Percentiles rank a stretch among this genome's conserved stretches.
Conservation (phyloP, 92 coral and sea anemone genomes). For the Epizoanthus stellaris region DNA sequence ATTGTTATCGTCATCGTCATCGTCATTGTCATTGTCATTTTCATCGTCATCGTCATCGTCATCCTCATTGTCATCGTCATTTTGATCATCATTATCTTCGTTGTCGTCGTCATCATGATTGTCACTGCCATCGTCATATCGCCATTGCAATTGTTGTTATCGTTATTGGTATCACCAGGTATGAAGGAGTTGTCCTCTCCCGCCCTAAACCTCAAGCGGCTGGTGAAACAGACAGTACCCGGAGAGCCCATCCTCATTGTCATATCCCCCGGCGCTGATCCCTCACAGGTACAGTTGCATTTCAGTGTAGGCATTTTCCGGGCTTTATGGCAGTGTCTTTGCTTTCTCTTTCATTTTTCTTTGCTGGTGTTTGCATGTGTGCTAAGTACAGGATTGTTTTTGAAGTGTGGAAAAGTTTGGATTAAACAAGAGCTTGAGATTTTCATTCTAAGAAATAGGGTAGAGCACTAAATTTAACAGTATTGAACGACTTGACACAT, state of each 20-base stretch:
- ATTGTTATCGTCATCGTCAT: neutral
- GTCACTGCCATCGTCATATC: neutral
- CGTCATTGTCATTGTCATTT: neutral
- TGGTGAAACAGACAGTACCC: constrained; percentile 94
- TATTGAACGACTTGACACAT: no score
- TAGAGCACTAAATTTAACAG: no score
- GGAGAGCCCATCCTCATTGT: constrained; percentile 94
- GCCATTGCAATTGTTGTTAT: neutral
- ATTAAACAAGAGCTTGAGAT: no score
- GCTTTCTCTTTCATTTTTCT: no score
- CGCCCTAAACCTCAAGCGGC: constrained; percentile 90
- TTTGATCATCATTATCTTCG: no score
- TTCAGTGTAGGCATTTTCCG: neutral
- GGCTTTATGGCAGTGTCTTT: no score
- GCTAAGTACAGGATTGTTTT: no score
- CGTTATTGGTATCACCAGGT: constrained; percentile 49
- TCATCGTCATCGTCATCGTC: neutral
- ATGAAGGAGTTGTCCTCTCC: constrained; percentile 98
- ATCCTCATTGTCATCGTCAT: neutral
- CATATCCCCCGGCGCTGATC: constrained; percentile 99
- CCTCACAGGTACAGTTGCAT: constrained; percentile 87
- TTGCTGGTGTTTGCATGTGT: neutral
- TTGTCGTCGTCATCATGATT: neutral
- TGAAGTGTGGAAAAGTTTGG: no score
- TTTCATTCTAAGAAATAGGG: no score